Evolutionary conservation across 2,888 invertebrate genomes (phyloP), one percentile per base, ranked within the genome.

Genomic region (Portevinia maculata): DNA sequence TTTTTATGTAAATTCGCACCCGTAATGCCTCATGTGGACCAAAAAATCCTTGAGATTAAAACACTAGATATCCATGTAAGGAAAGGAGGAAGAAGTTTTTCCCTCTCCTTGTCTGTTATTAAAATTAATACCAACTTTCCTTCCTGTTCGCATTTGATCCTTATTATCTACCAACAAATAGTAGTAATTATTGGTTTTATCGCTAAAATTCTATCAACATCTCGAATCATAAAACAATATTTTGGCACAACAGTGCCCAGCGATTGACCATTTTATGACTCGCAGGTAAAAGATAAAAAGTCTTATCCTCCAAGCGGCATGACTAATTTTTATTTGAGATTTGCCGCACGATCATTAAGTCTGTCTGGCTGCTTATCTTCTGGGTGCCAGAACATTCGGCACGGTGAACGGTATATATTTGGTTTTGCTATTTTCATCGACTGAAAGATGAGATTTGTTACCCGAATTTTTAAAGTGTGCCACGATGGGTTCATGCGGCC

Each of bases 291-390:
- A 17, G 15, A 30, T 67, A 53, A 44, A 74, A 30, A 30, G n/a
- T 37, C 57, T 53, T 9, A 59, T 70, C 41, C 44, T 48, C 7
- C 21, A 78, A 30, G 62, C 71, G 55, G 71, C 78, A 78, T 83
- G 67, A 83, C 83, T 71, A 83, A 83, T 83, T 71, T 83, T 76
- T 73, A 83, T 83, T 83, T 83, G 83, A 83, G 71, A 60, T 78
- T 60, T 78, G 78, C 83, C 83, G 83, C 83, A 83, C 83, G 30
- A 83, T 83, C 83, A 83, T 83, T 83, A 83, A 71, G 71, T 78
- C 76, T 73, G 83, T 83, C 83, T 83, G 83, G 71, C 75, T 65
- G 65, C 76, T 76, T 76, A 76, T 76, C 76, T 71, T 67, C 21
- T 71, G 71, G 76, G 83, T 76, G 83, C 76, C 83, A 83, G 71